A percentile compares a stretch with the other conserved stretches of the same genome.
phyloP scores from a whole-genome alignment of 30 jellyfish, hydroid and myxozoan species.

The Sanderia malayensis region DNA sequence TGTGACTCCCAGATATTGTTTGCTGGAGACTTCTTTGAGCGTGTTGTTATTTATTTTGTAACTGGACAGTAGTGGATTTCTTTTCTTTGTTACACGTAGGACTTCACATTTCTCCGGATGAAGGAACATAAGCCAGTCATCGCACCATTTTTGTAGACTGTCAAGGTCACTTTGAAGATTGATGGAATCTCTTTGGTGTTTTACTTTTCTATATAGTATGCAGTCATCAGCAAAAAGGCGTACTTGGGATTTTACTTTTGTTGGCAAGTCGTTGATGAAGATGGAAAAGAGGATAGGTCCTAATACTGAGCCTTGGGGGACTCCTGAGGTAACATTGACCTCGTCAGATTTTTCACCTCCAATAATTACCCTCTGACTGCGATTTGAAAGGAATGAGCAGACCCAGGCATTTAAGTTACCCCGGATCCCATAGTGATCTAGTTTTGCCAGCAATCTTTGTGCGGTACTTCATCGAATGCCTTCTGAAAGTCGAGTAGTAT shows the following conservation, averaged over 20 bases:
- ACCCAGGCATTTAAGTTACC: background rate
- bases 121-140: conserved; percentile 20
- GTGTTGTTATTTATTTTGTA: conserved; percentile 2
- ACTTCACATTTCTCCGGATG: conserved; percentile 7
- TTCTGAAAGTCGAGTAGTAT: conserved; percentile 6
- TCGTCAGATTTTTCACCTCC: background rate
- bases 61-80: background rate
- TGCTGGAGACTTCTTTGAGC: background rate
- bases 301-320: conserved; percentile 11
- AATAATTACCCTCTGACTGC: background rate
- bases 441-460: background rate
- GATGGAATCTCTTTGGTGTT: background rate
- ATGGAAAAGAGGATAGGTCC: conserved; percentile 1
- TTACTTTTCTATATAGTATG: conserved; percentile 3
- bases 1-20: conserved; percentile 23
- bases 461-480: conserved; percentile 4
- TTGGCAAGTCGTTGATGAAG: conserved; percentile 19
- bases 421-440: background rate
- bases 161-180: conserved; percentile 14
- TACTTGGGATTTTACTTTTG: background rate
- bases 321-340: background rate
- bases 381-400: background rate
- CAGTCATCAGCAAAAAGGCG: conserved; percentile 26
- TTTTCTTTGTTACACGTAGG: conserved; percentile 8
- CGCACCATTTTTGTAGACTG: background rate